Evolutionary conservation across 64 coral and sea anemone species (phyloP).

Genomic region (Montipora cactus): DNA sequence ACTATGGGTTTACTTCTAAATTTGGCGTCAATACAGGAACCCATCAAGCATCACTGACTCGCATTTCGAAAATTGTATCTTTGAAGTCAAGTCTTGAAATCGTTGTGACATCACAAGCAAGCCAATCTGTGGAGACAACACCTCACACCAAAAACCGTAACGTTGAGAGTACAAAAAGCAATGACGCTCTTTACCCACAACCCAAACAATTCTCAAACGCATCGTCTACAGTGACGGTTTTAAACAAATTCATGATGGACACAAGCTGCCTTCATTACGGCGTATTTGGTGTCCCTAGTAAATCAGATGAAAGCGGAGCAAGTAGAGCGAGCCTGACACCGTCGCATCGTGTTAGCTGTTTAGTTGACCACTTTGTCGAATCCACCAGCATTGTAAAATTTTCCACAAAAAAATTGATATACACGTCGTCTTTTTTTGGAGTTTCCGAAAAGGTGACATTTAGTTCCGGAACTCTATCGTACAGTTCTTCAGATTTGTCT

Average conservation of each 20-base stretch:
- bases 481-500: neutral
- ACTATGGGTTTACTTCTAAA: conserved; percentile 32
- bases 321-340: neutral
- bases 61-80: neutral
- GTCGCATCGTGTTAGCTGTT: neutral
- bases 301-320: neutral
- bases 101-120: neutral
- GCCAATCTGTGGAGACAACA: neutral
- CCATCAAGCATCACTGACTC: neutral
- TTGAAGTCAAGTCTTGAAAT: neutral
- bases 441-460: neutral
- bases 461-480: neutral
- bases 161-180: neutral
- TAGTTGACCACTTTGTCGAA: neutral
- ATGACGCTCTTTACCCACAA: neutral
- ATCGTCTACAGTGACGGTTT: neutral
- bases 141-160: conserved; percentile 47
- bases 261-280: neutral
- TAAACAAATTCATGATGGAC: neutral
- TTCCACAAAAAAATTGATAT: neutral
- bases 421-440: neutral
- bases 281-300: neutral
- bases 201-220: neutral
- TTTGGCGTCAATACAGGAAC: conserved; percentile 36
- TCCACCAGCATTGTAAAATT: neutral